Base-by-base conservation (phyloP, 2,113 vertebrate genomes). In the Phyllopteryx taeniolatus region DNA sequence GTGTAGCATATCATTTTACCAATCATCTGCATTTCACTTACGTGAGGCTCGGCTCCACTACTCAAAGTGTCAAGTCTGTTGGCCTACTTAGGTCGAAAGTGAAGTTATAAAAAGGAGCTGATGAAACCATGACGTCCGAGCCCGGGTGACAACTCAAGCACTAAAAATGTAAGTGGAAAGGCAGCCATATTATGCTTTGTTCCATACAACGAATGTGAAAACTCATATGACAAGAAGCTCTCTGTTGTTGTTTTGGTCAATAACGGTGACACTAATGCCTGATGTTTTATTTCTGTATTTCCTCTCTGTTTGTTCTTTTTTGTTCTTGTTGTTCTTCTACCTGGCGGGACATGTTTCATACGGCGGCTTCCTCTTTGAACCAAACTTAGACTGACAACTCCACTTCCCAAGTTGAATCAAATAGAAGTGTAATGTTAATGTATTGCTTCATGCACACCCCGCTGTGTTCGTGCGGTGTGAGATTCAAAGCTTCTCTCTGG, bases 11-110 rank as follows among this genome's bases (percentile, higher is more conserved):
- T 92, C 86, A 90, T 92, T 88, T 89, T 73, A 89, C 85, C 89
- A 90, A 91, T 93, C 91, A 90, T 92, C 90, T 91, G 90, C 84
- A 82, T 91, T 88, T 90, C 83, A 87, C 87, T 90, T 89, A 83
- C 90, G 81, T 81, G 77, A 83, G 82, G 76, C 75, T 70, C 47
- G 49, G 73, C 70, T 83, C 81, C 74, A 77, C 77, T 63, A 86
- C 79, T 71, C 83, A 77, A 79, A 83, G 83, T 91, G 91, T 91
- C 90, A 90, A 83, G 85, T 84, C 84, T 75, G 89, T 83, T 92
- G 88, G 85, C 90, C 88, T 86, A 91, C 87, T 91, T 90, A 87
- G 83, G 79, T 70, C 81, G 77, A 74, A 79, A 85, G 85, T 77
- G 82, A 86, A 87, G 85, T 81, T 79, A 75, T 82, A 87, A 83